These are phyloP conservation scores for Eumeta japonica DNA, from an alignment of 1,140 invertebrate species.

Conservation along the genomic window DNA sequence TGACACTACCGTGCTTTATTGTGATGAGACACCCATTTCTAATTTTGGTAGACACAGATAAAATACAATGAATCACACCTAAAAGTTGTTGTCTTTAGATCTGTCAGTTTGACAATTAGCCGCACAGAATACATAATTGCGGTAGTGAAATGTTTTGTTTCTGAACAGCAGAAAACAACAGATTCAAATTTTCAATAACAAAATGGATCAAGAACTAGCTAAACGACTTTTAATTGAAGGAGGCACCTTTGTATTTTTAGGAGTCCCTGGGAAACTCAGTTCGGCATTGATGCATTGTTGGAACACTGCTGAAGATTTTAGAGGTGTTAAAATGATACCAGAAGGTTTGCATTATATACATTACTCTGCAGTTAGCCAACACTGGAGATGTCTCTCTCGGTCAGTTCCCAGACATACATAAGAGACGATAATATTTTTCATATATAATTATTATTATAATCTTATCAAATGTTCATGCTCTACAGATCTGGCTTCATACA, in stretches of 20 bases:
- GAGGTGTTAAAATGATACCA: conserved; percentile 98
- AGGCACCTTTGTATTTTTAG: conserved; percentile 77
- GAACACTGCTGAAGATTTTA: conserved; percentile 89
- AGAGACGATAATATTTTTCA: conserved; percentile 60
- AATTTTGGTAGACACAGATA: no score
- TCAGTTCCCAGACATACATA: neutral
- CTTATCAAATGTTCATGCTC: conserved; percentile 10
- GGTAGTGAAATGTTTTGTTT: no score
- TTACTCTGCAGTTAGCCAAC: conserved; percentile 68
- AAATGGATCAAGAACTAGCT: conserved; percentile 78
- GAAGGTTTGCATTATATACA: conserved; percentile 94
- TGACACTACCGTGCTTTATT: no score
- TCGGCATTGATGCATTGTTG: conserved; percentile 96
- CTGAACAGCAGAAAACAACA: no score
- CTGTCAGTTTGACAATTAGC: no score
- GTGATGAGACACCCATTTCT: no score
- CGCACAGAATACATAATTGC: no score
- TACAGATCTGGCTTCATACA: conserved; percentile 89
- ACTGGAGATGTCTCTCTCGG: conserved; percentile 36
- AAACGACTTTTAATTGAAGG: conserved; percentile 78
- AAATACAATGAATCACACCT: no score
- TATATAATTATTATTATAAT: conserved; percentile 21
- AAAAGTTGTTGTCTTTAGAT: no score
- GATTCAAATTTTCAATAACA: no score
- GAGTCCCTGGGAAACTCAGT: conserved; percentile 90